phyloP scores from a whole-genome alignment of 1,140 invertebrate species.

The Battus philenor region DNA sequence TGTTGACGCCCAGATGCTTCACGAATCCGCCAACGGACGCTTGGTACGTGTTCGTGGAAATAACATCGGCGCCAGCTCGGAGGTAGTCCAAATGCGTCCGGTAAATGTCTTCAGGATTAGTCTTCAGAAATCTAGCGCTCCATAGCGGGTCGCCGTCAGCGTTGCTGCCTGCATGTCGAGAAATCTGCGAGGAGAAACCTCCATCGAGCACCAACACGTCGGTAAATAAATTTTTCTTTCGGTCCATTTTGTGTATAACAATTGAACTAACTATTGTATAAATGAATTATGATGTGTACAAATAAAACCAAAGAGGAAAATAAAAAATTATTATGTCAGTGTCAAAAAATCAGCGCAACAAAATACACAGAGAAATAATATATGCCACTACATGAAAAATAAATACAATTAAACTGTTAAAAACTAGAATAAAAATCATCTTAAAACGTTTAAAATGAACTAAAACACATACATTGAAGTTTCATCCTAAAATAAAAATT shows the following conservation, averaged over 20 bases:
- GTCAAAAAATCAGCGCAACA: no score
- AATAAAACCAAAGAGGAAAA: no score
- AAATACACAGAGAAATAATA: no score
- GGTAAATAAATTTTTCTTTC: conserved; percentile 17
- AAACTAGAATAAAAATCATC: no score
- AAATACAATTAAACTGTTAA: no score
- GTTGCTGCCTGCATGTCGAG: conserved; percentile 78
- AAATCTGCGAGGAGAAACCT: conserved; percentile 86
- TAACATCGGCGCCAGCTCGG: conserved; percentile 86
- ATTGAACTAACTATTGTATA: no score
- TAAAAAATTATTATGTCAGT: no score
- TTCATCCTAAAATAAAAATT: no score
- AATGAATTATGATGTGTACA: no score
- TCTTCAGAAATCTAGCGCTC: conserved; percentile 84
- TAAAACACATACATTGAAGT: no score
- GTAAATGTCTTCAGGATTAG: conserved; percentile 82
- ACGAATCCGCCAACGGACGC: conserved; percentile 87
- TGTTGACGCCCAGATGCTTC: conserved; percentile 79
- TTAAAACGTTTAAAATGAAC: no score
- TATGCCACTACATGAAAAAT: no score
- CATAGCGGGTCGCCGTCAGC: conserved; percentile 87
- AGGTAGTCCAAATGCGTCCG: conserved; percentile 87
- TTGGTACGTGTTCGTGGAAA: conserved; percentile 93
- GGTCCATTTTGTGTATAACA: conserved; percentile 5
- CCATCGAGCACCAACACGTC: conserved; percentile 81